Percentiles rank a stretch among this genome's conserved stretches.
Evolutionary conservation across 1,140 invertebrate genomes (phyloP).

Genomic region (Drosophila nikananu): DNA sequence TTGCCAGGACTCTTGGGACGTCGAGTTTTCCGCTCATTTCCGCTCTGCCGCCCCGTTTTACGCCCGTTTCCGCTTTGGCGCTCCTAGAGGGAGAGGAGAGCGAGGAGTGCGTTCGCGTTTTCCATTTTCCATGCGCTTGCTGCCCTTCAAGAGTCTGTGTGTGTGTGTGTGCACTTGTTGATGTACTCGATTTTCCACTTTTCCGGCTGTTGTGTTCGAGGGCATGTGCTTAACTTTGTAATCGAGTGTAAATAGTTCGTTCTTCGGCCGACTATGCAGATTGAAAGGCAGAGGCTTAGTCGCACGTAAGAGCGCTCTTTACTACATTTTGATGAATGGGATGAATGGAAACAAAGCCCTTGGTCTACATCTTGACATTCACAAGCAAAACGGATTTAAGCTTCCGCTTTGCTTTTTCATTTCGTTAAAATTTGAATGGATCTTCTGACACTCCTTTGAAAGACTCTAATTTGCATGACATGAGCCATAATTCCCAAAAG

Average conservation of each 20-base stretch:
- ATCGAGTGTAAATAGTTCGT: conserved; percentile 32
- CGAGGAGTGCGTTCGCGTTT: conserved; percentile 7
- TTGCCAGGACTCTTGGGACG: conserved; percentile 2
- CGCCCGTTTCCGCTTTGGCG: conserved; percentile 13
- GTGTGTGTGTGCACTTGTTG: conserved; percentile 33
- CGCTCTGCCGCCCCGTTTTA: conserved; percentile 43
- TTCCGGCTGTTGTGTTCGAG: conserved; percentile 39
- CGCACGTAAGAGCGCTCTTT: not conserved
- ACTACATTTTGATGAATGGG: not conserved
- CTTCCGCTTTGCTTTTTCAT: not conserved
- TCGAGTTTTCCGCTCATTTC: conserved; percentile 65
- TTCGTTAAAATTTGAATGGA: not conserved
- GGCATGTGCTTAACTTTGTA: conserved; percentile 26
- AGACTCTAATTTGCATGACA: not conserved
- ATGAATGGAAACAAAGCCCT: not conserved
- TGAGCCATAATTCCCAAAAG: not conserved
- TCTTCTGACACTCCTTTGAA: conserved; percentile 1
- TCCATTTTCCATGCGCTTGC: conserved; percentile 21
- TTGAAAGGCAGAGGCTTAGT: not conserved
- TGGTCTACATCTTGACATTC: not conserved
- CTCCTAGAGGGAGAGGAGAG: not conserved
- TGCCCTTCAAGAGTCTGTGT: conserved; percentile 40
- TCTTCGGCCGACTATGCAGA: conserved; percentile 11
- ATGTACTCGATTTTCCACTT: conserved; percentile 47
- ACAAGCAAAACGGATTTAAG: conserved; percentile 4